Evolutionary conservation across 1,140 invertebrate species (phyloP).

Genomic region (Helicoverpa armigera): DNA sequence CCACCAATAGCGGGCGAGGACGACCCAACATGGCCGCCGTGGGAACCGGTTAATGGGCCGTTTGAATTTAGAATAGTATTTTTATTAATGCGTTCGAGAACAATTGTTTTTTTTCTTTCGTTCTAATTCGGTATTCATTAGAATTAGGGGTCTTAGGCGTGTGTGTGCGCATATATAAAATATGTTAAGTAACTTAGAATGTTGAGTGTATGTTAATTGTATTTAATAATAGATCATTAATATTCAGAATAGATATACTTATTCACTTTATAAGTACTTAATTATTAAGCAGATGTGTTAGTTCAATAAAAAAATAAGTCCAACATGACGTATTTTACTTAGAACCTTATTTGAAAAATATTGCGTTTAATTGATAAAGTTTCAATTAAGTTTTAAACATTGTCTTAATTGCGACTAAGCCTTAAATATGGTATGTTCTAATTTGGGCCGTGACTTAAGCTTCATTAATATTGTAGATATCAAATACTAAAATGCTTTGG

Average conservation of each 20-base stretch:
- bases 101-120: slow-evolving; percentile 73
- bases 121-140: slow-evolving; percentile 65
- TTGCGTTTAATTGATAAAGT: too few species aligned
- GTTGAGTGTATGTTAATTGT: neutral
- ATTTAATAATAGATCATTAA: slow-evolving; percentile 19
- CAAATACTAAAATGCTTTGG: neutral
- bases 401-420: neutral
- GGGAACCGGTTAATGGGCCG: slow-evolving; percentile 84
- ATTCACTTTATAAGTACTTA: neutral
- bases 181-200: slow-evolving; percentile 15
- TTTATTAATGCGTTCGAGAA: slow-evolving; percentile 82
- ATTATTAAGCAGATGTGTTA: slow-evolving; percentile 1
- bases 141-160: slow-evolving; percentile 23
- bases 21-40: slow-evolving; percentile 84
- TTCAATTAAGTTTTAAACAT: neutral
- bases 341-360: too few species aligned
- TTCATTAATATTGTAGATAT: slow-evolving; percentile 9
- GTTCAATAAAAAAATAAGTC: too few species aligned
- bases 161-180: neutral
- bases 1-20: slow-evolving; percentile 84
- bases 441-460: neutral
- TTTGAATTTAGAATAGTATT: slow-evolving; percentile 86
- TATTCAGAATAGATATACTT: neutral
- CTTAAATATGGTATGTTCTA: neutral
- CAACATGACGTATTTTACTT: too few species aligned